Conservation (phyloP, 2,888 invertebrate genomes). For the Cheilosia soror region DNA sequence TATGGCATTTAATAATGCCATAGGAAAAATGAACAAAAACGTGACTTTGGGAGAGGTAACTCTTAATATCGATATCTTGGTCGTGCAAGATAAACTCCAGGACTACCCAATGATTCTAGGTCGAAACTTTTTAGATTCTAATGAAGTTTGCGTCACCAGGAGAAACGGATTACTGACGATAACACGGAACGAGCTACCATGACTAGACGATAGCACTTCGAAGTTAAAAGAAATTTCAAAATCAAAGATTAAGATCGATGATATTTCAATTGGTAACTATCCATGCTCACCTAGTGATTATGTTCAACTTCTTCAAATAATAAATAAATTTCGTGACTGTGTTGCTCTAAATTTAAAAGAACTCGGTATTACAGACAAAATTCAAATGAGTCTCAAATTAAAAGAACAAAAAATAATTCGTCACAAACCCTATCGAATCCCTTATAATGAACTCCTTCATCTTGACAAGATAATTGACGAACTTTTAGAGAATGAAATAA, state of each 20-base stretch:
- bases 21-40: not conserved
- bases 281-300: not conserved
- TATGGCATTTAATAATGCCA: not conserved
- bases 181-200: not conserved
- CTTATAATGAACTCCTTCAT: constrained; percentile 6
- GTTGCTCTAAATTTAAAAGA: constrained; percentile 11
- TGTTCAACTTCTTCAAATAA: not conserved
- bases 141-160: not conserved
- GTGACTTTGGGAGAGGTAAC: not conserved
- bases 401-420: constrained; percentile 5
- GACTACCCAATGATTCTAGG: not conserved
- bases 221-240: not conserved
- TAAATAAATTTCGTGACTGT: constrained; percentile 17
- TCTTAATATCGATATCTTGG: not conserved
- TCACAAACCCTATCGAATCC: not conserved
- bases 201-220: not conserved
- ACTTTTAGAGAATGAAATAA: constrained; percentile 12
- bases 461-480: constrained; percentile 1
- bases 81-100: not conserved
- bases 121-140: constrained; percentile 4
- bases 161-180: not conserved
- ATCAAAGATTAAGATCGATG: not conserved
- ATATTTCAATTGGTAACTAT: not conserved
- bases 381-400: constrained; percentile 14
- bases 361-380: constrained; percentile 6